Evolutionary conservation across 2,797 vertebrate species (phyloP).

Genomic region (Hafferia zeledoni): DNA sequence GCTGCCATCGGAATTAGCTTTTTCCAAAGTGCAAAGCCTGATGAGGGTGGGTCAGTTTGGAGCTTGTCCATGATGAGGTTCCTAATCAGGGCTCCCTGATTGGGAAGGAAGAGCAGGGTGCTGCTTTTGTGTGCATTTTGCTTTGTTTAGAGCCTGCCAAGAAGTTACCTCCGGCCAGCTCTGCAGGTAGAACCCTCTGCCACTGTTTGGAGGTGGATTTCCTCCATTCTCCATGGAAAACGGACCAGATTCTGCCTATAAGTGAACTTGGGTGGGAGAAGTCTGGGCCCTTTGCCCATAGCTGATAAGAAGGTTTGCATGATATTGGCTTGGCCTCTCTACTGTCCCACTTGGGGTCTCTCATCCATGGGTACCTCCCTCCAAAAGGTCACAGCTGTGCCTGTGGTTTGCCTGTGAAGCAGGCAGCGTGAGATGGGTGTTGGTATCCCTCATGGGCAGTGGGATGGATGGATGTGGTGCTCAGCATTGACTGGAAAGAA

Average conservation of each 20-base stretch:
- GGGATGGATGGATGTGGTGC: not conserved
- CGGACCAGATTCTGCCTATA: too few species aligned
- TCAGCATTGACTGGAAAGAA: fast-evolving
- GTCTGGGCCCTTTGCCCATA: not conserved
- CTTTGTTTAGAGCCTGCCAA: not conserved
- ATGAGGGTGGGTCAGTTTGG: not conserved
- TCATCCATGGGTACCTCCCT: not conserved
- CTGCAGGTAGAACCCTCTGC: not conserved
- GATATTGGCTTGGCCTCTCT: not conserved
- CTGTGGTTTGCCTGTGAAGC: not conserved
- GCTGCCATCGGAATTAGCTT: not conserved
- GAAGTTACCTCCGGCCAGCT: not conserved
- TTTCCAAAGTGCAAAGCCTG: not conserved
- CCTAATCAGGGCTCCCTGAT: not conserved
- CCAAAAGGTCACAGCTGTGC: fast-evolving
- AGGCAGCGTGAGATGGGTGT: not conserved
- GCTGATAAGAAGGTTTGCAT: not conserved
- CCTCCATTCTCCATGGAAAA: not conserved
- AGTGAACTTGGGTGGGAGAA: not conserved
- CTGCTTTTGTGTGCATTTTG: not conserved
- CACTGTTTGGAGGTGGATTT: not conserved
- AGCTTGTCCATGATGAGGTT: not conserved
- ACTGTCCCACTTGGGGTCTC: not conserved
- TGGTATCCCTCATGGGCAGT: fast-evolving
- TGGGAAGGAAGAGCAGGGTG: not conserved